Percentiles rank a stretch among this genome's conserved stretches.
Conservation (phyloP, 2,888 invertebrate genomes). For the Stegana nigrithorax region DNA sequence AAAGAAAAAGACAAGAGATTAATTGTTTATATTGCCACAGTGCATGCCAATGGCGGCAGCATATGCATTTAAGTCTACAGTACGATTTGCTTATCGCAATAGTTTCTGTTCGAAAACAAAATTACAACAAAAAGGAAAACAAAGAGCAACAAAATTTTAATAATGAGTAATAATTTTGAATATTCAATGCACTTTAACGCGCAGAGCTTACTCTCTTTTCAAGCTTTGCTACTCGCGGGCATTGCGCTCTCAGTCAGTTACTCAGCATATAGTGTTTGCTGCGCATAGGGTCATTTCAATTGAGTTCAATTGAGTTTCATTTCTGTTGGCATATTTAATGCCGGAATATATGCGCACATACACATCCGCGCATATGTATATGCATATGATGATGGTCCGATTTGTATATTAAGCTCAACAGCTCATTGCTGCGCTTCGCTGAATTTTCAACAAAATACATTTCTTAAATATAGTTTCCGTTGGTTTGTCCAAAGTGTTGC, state of each 20-base stretch:
- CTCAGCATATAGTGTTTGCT: background rate
- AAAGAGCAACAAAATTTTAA: background rate
- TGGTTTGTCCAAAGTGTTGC: background rate
- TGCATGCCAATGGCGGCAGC: no score
- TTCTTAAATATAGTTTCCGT: no score
- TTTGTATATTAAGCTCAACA: no score
- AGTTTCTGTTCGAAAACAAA: no score
- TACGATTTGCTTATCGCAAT: no score
- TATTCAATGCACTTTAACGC: conserved; percentile 26
- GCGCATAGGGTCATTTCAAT: conserved; percentile 66
- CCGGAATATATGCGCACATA: background rate
- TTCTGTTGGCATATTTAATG: conserved; percentile 34
- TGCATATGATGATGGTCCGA: background rate
- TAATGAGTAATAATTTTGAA: background rate
- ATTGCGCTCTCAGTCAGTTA: background rate
- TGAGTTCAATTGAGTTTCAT: conserved; percentile 64
- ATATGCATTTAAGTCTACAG: no score
- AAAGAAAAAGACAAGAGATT: no score
- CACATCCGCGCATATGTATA: background rate
- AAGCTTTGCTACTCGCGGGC: background rate
- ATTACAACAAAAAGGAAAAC: no score
- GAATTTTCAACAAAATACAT: no score
- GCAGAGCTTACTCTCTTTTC: background rate
- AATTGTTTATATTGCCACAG: no score
- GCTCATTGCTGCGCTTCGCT: no score